Conservation (phyloP, 2,113 vertebrate genomes). For the Taurulus bubalis region DNA sequence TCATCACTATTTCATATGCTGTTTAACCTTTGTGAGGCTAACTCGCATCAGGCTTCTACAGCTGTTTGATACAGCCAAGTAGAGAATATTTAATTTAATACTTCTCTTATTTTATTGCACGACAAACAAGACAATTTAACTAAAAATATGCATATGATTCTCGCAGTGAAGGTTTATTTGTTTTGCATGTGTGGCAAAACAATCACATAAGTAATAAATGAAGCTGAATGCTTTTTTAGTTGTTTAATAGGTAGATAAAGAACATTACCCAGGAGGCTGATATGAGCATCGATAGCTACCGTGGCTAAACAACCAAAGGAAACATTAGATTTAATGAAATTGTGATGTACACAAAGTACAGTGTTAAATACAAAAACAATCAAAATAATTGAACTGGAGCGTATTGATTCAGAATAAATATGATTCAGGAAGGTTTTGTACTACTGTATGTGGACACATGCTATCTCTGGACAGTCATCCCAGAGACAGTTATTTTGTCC, state of each 20-base stretch:
- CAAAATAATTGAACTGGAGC: not conserved
- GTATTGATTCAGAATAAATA: not conserved
- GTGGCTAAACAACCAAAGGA: not conserved
- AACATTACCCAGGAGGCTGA: not conserved
- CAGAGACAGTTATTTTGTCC: not conserved
- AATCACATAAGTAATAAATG: not conserved
- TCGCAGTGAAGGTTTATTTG: not conserved
- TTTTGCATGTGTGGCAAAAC: not conserved
- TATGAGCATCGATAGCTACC: not conserved
- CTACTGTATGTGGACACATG: too few species aligned
- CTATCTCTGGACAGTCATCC: not conserved
- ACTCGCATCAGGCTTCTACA: constrained; percentile 51
- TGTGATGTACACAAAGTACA: not conserved
- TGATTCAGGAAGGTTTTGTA: not conserved
- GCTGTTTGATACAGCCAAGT: constrained; percentile 55
- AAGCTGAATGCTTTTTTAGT: not conserved
- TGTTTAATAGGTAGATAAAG: not conserved
- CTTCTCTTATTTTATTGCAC: constrained; percentile 12
- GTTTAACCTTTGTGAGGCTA: constrained; percentile 86
- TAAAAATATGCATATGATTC: not conserved
- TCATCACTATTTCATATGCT: constrained; percentile 84
- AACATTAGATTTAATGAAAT: not conserved
- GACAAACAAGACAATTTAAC: not conserved
- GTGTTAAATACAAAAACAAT: not conserved
- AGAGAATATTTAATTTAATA: constrained; percentile 41